Evolutionary conservation across 2,888 invertebrate species (phyloP).

Genomic region (Caenorhabditis afra): DNA sequence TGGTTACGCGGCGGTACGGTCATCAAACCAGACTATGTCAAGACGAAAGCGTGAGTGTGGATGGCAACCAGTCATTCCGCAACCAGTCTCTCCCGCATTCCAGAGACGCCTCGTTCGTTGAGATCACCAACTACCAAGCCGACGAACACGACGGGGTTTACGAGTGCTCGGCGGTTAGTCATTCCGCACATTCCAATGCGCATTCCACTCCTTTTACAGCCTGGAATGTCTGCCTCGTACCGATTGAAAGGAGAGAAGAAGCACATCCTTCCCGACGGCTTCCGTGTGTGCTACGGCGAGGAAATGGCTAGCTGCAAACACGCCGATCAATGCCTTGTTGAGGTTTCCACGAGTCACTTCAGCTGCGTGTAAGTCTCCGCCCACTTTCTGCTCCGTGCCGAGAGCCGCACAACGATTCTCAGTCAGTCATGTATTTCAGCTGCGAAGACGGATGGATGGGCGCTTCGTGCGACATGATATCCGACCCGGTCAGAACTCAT

Average conservation of each 20-base stretch:
- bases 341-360: conserved; percentile 39
- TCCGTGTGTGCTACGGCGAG: conserved; percentile 59
- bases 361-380: conserved; percentile 58
- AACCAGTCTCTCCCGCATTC: conserved; percentile 24
- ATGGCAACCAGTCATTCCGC: conserved; percentile 4
- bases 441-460: conserved; percentile 60
- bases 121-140: conserved; percentile 42
- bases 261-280: conserved; percentile 54
- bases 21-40: conserved; percentile 50
- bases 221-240: conserved; percentile 64
- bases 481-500: conserved; percentile 57
- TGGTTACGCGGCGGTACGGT: conserved; percentile 54
- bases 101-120: conserved; percentile 52
- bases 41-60: conserved; percentile 43
- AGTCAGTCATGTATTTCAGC: conserved; percentile 42
- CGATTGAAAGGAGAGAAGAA: conserved; percentile 55
- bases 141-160: conserved; percentile 55
- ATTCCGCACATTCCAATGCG: background rate
- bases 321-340: conserved; percentile 52
- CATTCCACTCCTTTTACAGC: conserved; percentile 29
- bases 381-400: background rate
- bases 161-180: conserved; percentile 58
- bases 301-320: conserved; percentile 61
- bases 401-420: conserved; percentile 10
- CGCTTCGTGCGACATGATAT: conserved; percentile 53